Base-by-base conservation (phyloP, 2,888 invertebrate species). In the Cataglyphis altisquamis region DNA sequence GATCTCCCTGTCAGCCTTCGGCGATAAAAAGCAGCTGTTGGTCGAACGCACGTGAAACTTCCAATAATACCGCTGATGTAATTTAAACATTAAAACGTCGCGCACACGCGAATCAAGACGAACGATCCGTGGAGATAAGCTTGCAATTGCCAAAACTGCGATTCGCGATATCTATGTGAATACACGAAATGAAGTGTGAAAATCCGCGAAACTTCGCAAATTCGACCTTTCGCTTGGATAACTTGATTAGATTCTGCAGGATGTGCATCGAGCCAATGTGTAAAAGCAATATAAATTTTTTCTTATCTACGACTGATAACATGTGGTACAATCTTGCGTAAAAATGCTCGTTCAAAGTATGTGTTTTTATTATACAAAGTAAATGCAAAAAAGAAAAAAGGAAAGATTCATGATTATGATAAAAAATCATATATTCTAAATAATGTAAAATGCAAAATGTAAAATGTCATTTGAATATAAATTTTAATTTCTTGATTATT, bases 231-330 rank as follows among this genome's bases (percentile, higher is more conserved):
- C 55, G 18, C n/a, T 41, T 21, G 45, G 32, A 77, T 62, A 84
- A 86, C 83, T 63, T 60, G 66, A 70, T 67, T 36, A 60, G 68
- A n/a, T 78, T 87, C 81, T 78, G 83, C 80, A 82, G 70, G 80
- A 81, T 67, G 78, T 80, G 25, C 25, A 70, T 74, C 64, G 36
- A 62, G 32, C 29, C 64, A 52, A 74, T 57, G 36, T 29, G 25
- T 66, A 39, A 80, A 67, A 74, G 72, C 60, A 64, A 84, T 64
- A 83, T 57, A 85, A 60, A 64, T 68, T 39, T 83, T 48, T 66
- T 32, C 52, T 90, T 90, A 90, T 90, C 90, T 81, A 60, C 77
- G 36, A 25, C 70, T 82, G 90, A 90, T 90, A 89, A 86, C 62
- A 67, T 21, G 25, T 25, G 45, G 85, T 88, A 90, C 87, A 89